phyloP scores from a whole-genome alignment of 2,888 invertebrate genomes.

The Neoaliturus tenellus region DNA sequence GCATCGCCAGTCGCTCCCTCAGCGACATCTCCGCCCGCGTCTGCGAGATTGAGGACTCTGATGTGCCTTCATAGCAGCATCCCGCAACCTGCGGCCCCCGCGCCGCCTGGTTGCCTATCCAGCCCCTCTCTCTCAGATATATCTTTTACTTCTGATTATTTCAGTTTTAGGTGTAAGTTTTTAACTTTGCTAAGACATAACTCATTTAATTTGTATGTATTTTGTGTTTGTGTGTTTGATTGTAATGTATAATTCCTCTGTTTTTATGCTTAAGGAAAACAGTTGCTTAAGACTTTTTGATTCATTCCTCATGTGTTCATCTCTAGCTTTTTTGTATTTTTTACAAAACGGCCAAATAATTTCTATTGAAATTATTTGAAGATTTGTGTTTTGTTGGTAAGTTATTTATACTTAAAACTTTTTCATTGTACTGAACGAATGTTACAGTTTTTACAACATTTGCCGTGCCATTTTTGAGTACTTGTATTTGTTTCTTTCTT shows the following conservation, averaged over 20 bases:
- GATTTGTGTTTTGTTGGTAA: neutral
- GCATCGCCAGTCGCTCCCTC: constrained; percentile 88
- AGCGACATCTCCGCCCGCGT: constrained; percentile 92
- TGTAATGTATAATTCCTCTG: neutral
- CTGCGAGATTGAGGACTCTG: constrained; percentile 91
- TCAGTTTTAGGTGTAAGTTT: constrained; percentile 34
- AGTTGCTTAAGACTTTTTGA: neutral
- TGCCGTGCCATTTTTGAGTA: neutral
- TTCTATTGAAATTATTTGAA: neutral
- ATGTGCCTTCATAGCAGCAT: constrained; percentile 66
- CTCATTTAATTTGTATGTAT: constrained; percentile 8
- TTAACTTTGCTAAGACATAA: constrained; percentile 25
- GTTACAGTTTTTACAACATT: neutral
- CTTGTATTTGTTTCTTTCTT: neutral
- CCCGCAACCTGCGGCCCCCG: constrained; percentile 51
- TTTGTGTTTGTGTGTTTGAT: constrained; percentile 17
- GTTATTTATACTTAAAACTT: neutral
- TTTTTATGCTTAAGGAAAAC: neutral
- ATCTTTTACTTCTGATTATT: constrained; percentile 24
- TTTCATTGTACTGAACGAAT: neutral
- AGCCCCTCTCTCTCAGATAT: neutral
- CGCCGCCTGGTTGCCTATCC: constrained; percentile 45
- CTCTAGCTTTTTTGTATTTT: neutral
- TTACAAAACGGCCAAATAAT: neutral
- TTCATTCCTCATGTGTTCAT: neutral